These are phyloP conservation scores for Caenorhabditis sulstoni DNA, from an alignment of 2,888 invertebrate species.

Conservation along the genomic window DNA sequence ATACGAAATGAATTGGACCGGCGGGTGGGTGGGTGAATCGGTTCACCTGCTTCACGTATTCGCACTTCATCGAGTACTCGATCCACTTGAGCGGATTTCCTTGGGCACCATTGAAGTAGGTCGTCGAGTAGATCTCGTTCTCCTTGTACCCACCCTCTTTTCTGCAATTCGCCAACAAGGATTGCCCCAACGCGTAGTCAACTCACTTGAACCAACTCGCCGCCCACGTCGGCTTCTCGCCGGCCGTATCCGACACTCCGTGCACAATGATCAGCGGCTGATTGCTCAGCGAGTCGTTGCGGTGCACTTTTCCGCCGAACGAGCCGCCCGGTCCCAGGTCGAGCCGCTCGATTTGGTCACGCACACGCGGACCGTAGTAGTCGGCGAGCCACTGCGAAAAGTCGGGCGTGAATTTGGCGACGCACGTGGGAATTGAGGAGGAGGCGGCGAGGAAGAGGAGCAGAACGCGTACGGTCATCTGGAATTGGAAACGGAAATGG, in stretches of 20 bases:
- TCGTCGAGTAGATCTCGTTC: slow-evolving; percentile 78
- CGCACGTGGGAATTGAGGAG: too few species aligned
- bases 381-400: slow-evolving; percentile 69
- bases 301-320: slow-evolving; percentile 74
- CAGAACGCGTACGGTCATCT: too few species aligned
- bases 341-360: slow-evolving; percentile 69
- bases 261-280: slow-evolving; percentile 80
- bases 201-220: slow-evolving; percentile 70
- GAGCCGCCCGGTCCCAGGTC: slow-evolving; percentile 76
- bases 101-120: slow-evolving; percentile 79
- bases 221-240: slow-evolving; percentile 74
- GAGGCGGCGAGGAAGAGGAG: neutral
- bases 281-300: slow-evolving; percentile 67
- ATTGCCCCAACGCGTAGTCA: too few species aligned
- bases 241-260: slow-evolving; percentile 79
- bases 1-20: neutral
- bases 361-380: slow-evolving; percentile 65
- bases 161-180: too few species aligned
- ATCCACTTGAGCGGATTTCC: slow-evolving; percentile 80
- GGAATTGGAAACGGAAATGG: too few species aligned
- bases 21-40: too few species aligned
- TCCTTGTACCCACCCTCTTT: slow-evolving; percentile 66
- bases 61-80: slow-evolving; percentile 79
- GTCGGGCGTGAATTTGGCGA: slow-evolving; percentile 67
- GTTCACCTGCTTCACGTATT: slow-evolving; percentile 73